A percentile compares a stretch with the other conserved stretches of the same genome.
Conservation (phyloP, 2,888 invertebrate genomes). For the Eupithecia vulgata region DNA sequence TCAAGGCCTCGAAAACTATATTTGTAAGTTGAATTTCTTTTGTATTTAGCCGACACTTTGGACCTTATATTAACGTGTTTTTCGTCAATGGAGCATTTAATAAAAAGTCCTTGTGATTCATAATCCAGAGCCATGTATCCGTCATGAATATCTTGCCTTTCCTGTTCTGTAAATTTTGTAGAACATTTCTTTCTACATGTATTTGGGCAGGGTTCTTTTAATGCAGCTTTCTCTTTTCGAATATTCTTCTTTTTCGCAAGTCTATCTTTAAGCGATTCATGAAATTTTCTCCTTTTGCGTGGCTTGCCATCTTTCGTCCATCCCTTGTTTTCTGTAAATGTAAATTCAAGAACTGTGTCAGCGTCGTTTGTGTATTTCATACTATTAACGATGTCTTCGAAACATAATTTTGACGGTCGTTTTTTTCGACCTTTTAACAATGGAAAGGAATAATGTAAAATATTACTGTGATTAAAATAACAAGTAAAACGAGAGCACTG, state of each 20-base stretch:
- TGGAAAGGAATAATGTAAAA: neutral
- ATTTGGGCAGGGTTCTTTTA: neutral
- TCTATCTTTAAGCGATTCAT: constrained; percentile 26
- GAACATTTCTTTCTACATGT: constrained; percentile 4
- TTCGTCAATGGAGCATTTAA: neutral
- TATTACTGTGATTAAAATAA: neutral
- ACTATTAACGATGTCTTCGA: too few species aligned
- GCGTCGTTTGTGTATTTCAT: neutral
- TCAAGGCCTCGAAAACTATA: neutral
- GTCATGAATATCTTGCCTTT: constrained; percentile 5
- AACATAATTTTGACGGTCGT: too few species aligned
- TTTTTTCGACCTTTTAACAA: too few species aligned
- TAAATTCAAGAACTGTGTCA: neutral
- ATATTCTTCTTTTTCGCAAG: constrained; percentile 7
- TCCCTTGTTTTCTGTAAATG: constrained; percentile 1
- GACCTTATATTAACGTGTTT: neutral
- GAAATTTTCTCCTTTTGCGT: neutral
- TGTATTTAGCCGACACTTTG: neutral
- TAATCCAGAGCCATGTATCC: neutral
- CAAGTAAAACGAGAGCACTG: neutral
- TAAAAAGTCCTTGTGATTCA: constrained; percentile 2
- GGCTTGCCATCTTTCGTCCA: constrained; percentile 5
- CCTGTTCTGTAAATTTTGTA: constrained; percentile 4
- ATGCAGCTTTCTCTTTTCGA: neutral
- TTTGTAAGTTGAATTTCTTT: neutral